Base-by-base conservation (phyloP, 2,797 vertebrate genomes). In the Pitangus sulphuratus region DNA sequence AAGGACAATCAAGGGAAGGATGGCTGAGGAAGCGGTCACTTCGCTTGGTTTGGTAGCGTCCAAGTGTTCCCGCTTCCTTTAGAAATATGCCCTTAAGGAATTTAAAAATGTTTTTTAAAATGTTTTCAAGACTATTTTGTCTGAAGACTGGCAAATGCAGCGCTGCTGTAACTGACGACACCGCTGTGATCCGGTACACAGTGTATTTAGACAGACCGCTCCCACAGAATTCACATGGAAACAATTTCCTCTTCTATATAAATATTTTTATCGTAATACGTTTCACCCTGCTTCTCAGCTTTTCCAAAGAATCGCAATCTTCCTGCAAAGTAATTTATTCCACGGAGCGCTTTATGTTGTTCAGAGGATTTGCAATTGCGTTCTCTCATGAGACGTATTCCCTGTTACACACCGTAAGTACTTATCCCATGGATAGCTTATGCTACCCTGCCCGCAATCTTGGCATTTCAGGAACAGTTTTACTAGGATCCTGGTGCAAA, bases 371-470 rank as follows among this genome's bases (percentile, higher is more conserved):
- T 82, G 16, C 47, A 68, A 24, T 51, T 61, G 44, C 62, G 61
- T 81, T 81, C 24, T 79, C 4, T 30, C 31, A 25, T 3, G 14
- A 54, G 26, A 31, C 1, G 0, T 15, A 44, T 40, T 72, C 87
- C 24, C 53, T 60, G 14, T 56, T 68, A 62, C 0, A 1, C 21
- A 35, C 24, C 2, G 0, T n/a, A 60, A 80, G 7, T 18, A 60
- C 16, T 60, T 33, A 35, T 8, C 40, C 69, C n/a, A 14, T 8
- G 8, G n/a, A 17, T 0, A 58, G 53, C 12, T 80, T 28, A 26
- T 25, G 42, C 37, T n/a, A 21, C 17, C 20, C 26, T 61, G 20
- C 39, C 48, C 22, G 62, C 56, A 35, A 11, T 25, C 21, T 9
- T 15, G 85, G 51, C 37, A 60, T 74, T 77, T 68, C 68, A 68